Percentiles rank a stretch among this genome's conserved stretches.
These are phyloP conservation scores for Frankliniella intonsa DNA, from an alignment of 2,888 invertebrate genomes.

Conservation along the genomic window DNA sequence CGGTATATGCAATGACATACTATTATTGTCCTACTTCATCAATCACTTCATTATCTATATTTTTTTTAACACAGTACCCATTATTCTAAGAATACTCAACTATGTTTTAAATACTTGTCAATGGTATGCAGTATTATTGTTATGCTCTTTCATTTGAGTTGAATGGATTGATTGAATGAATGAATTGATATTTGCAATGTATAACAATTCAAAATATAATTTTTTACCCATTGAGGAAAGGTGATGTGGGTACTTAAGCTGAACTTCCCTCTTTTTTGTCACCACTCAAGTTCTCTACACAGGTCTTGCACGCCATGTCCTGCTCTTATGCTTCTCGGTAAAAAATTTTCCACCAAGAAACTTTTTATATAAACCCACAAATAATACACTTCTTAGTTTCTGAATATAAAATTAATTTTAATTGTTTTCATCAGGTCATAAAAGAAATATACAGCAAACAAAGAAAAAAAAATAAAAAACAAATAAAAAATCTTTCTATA, in stretches of 20 bases:
- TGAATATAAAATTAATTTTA: not conserved
- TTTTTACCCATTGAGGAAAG: too few species aligned
- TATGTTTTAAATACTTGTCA: too few species aligned
- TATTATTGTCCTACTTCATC: too few species aligned
- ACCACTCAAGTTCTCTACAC: not conserved
- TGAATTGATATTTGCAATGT: not conserved
- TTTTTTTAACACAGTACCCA: not conserved
- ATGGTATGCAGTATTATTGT: not conserved
- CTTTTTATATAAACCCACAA: not conserved
- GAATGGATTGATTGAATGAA: not conserved
- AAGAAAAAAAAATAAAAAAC: not conserved
- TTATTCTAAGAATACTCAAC: too few species aligned
- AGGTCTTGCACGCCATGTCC: not conserved
- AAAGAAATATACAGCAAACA: not conserved
- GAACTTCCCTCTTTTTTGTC: too few species aligned
- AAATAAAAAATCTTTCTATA: not conserved
- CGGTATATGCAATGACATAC: too few species aligned
- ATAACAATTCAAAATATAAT: not conserved
- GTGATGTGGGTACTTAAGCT: too few species aligned
- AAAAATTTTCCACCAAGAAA: not conserved
- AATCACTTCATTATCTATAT: not conserved
- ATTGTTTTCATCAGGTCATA: not conserved
- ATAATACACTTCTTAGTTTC: not conserved
- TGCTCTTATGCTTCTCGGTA: not conserved
- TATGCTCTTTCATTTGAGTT: not conserved